Evolutionary conservation across 2,797 vertebrate genomes (phyloP).

Genomic region (Muscicapa striata): DNA sequence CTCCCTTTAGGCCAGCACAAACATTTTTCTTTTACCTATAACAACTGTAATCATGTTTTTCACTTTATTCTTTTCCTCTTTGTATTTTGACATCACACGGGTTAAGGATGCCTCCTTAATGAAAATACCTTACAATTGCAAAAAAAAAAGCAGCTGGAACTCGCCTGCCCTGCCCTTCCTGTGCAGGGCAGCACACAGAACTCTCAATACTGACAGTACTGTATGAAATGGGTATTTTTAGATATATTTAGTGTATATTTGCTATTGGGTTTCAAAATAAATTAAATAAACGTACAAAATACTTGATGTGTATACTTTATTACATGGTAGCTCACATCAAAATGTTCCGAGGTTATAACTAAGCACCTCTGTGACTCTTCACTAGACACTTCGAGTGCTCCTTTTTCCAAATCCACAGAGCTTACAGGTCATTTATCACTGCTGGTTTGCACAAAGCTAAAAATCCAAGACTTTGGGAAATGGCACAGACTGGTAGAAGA

Average conservation of each 20-base stretch:
- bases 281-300: slow-evolving; percentile 58
- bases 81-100: slow-evolving; percentile 37
- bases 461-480: background rate
- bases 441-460: background rate
- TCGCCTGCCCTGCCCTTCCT: slow-evolving; percentile 4
- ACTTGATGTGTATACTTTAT: background rate
- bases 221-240: slow-evolving; percentile 56
- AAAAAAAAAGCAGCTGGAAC: slow-evolving; percentile 51
- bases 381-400: background rate
- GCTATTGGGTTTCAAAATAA: slow-evolving; percentile 59
- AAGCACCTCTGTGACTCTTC: background rate
- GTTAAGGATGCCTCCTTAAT: slow-evolving; percentile 10
- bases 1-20: slow-evolving; percentile 55
- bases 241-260: slow-evolving; percentile 69
- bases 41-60: slow-evolving; percentile 32
- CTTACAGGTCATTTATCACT: background rate
- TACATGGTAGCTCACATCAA: accelerated
- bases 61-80: slow-evolving; percentile 36
- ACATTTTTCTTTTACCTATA: slow-evolving; percentile 44
- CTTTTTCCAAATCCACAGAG: background rate
- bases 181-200: slow-evolving; percentile 3
- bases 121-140: background rate
- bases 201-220: slow-evolving; percentile 64
- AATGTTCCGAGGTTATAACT: background rate
- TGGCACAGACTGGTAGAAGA: background rate